Percentiles rank a stretch among this genome's conserved stretches.
phyloP scores from a whole-genome alignment of 2,797 vertebrate genomes.

The Fistularia commersonii region DNA sequence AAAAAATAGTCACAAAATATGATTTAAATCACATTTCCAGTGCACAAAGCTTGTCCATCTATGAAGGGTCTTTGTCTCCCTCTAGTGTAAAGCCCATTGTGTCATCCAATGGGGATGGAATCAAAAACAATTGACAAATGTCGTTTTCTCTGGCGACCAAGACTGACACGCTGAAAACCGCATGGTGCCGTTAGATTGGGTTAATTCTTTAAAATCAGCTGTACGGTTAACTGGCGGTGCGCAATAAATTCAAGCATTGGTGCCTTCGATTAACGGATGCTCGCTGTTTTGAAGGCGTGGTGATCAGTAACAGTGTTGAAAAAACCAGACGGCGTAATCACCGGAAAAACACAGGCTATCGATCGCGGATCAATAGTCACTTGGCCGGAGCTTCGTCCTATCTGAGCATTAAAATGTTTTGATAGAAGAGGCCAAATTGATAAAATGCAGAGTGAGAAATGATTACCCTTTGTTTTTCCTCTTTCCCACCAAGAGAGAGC shows the following conservation, averaged over 20 bases:
- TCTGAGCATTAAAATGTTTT: slow-evolving; percentile 34
- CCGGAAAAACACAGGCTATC: slow-evolving; percentile 40
- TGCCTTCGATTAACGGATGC: slow-evolving; percentile 9
- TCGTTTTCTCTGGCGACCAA: neutral
- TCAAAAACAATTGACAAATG: slow-evolving; percentile 17
- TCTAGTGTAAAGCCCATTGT: slow-evolving; percentile 63
- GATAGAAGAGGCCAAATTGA: slow-evolving; percentile 37
- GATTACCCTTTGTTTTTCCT: slow-evolving; percentile 28
- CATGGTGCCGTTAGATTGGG: neutral
- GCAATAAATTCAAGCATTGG: neutral
- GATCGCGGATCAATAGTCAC: slow-evolving; percentile 53
- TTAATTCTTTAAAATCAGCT: no score
- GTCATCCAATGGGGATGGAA: slow-evolving; percentile 34
- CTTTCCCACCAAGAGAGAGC: no score
- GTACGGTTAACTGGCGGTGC: no score
- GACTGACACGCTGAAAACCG: neutral
- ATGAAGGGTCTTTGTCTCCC: slow-evolving; percentile 72
- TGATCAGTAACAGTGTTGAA: slow-evolving; percentile 18
- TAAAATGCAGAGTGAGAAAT: slow-evolving; percentile 32
- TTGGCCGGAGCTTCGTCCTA: slow-evolving; percentile 30
- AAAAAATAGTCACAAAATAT: no score
- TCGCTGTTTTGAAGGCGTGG: neutral
- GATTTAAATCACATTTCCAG: neutral
- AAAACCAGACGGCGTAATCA: slow-evolving; percentile 24
- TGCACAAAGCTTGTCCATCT: slow-evolving; percentile 12